Evolutionary conservation across 2,797 vertebrate genomes (phyloP), one percentile per base, ranked within the genome.

Genomic region (Poliocrania exsul): DNA sequence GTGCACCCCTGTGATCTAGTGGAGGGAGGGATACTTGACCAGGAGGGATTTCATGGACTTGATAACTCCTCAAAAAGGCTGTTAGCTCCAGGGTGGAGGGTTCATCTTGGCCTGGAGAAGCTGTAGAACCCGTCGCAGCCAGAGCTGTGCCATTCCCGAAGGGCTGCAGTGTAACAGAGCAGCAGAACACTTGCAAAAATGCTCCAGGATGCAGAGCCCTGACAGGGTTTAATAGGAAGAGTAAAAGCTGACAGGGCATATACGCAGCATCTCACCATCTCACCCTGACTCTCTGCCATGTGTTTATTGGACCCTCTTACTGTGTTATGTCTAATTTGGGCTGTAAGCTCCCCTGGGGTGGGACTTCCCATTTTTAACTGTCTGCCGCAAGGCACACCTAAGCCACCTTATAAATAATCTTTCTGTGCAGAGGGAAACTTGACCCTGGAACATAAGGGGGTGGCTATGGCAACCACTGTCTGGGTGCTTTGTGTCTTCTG

Each of bases 381-480:
- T 86, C 88, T 44, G 67, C 71, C 16, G 1, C 74, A 49, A 89
- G 84, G 91, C 92, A 71, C 91, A 88, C 86, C 93, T 92, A 89
- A 93, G 88, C 88, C 89, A 69, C 58, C 58, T 78, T 81, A 44
- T 86, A 96, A 91, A 92, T 92, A 92, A 87, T 75, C 33, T 70
- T 83, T 69, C 69, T 50, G 28, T 56, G 47, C 72, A 12, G 51
- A 62, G 75, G 54, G 79, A 90, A 86, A 66, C 82, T 70, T 81
- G 94, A 92, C 49, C n/a, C 80, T 73, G 79, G 86, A 50, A 40
- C 3, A 3, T 81, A 57, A 91, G 89, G 67, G 35, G 15, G 84
- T 81, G 83, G 38, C 93, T 88, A 81, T 93, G 73, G 94, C 86
- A 97, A 95, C 94, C 18, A 60, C 74, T 62, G 44, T 60, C 72